These are phyloP conservation scores for Peromyscus polionotus DNA, from an alignment of 2,113 vertebrate genomes.

Conservation along the genomic window DNA sequence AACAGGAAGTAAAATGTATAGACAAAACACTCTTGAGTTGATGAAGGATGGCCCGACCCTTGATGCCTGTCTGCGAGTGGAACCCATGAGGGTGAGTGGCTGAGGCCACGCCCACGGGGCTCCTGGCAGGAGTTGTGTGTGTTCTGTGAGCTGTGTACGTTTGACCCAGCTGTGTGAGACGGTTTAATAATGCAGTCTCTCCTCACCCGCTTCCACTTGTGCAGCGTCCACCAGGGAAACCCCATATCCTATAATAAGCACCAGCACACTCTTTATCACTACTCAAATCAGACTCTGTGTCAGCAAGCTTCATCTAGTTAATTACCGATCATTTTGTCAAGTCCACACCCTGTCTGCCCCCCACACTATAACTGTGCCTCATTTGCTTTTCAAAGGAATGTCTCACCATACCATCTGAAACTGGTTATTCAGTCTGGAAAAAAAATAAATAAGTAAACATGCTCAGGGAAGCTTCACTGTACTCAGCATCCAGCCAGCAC, in stretches of 20 bases:
- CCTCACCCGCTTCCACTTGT: neutral
- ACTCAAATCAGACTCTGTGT: slow-evolving; percentile 69
- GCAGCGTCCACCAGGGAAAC: neutral
- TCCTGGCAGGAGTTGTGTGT: neutral
- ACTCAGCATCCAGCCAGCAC: neutral
- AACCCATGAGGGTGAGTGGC: neutral
- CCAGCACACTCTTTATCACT: slow-evolving; percentile 26
- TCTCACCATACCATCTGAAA: slow-evolving; percentile 57
- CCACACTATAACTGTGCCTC: slow-evolving; percentile 64
- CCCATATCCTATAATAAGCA: neutral
- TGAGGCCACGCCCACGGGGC: too few relatives aligned
- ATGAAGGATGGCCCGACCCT: neutral
- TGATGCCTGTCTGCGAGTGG: neutral
- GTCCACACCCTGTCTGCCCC: slow-evolving; percentile 52
- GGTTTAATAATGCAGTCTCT: neutral
- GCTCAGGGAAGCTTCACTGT: neutral
- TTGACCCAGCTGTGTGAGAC: neutral
- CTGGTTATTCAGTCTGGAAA: neutral
- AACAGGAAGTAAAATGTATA: neutral
- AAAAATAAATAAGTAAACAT: neutral
- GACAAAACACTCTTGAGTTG: neutral
- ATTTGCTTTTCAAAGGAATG: slow-evolving; percentile 42
- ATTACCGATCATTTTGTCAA: slow-evolving; percentile 61
- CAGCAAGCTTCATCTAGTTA: slow-evolving; percentile 48
- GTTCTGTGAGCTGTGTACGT: neutral